These are phyloP conservation scores for Hirtodrosophila alboralis DNA, from an alignment of 2,888 invertebrate species.

Conservation along the genomic window DNA sequence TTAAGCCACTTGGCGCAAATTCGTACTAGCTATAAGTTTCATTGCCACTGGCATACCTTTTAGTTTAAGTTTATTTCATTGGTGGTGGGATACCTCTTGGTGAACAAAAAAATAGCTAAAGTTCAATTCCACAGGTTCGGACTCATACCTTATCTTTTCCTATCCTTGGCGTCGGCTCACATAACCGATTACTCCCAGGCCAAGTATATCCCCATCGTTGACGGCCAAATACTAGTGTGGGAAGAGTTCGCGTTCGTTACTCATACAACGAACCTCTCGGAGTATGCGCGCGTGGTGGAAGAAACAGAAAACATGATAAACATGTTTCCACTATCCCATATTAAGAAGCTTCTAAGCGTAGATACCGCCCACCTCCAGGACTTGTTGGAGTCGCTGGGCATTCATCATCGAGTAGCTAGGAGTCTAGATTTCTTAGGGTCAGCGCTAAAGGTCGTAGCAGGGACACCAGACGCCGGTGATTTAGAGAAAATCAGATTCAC, in stretches of 20 bases:
- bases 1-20: too few relatives aligned
- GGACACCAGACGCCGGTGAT: conserved; percentile 5
- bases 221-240: background rate
- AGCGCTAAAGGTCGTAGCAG: too few relatives aligned
- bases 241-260: background rate
- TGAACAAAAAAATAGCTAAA: background rate
- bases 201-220: background rate
- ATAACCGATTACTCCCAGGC: too few relatives aligned
- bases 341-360: background rate
- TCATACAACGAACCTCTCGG: too few relatives aligned
- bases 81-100: background rate
- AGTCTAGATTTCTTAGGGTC: too few relatives aligned
- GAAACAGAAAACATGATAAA: background rate
- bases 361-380: background rate
- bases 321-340: background rate
- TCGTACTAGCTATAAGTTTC: too few relatives aligned
- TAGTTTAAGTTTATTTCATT: too few relatives aligned
- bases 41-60: too few relatives aligned
- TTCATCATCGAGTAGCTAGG: too few relatives aligned
- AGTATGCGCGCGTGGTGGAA: too few relatives aligned
- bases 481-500: conserved; percentile 2
- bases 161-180: background rate
- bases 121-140: background rate
- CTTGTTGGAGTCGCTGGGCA: background rate
- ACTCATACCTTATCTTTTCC: background rate